Evolutionary conservation across 1,140 invertebrate genomes (phyloP).

Genomic region (Pseudomyrmex flavicornis): DNA sequence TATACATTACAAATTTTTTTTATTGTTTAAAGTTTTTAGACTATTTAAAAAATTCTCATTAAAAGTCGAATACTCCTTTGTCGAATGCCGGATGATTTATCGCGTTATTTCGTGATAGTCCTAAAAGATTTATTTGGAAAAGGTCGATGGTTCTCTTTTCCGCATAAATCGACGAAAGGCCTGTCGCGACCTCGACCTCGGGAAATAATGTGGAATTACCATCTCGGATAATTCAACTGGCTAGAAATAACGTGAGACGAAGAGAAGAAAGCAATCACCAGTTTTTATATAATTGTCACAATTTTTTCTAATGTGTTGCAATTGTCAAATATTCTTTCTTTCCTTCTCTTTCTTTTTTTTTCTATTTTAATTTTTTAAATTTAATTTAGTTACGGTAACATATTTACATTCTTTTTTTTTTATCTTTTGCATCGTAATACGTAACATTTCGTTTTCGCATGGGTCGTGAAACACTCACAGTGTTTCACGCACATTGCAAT

Average conservation of each 20-base stretch:
- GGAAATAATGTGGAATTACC: conserved; percentile 58
- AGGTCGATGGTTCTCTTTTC: conserved; percentile 60
- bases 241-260: conserved; percentile 55
- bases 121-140: conserved; percentile 39
- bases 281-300: conserved; percentile 5
- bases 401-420: neutral
- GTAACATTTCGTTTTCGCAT: conserved; percentile 28
- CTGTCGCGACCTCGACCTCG: conserved; percentile 64
- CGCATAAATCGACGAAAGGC: conserved; percentile 39
- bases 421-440: neutral
- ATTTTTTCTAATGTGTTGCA: conserved; percentile 47
- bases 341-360: neutral
- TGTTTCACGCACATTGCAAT: conserved; percentile 46
- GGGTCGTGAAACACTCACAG: neutral
- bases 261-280: conserved; percentile 8
- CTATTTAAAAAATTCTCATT: neutral
- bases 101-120: conserved; percentile 42
- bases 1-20: neutral
- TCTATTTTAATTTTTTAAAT: too few relatives aligned
- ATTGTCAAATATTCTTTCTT: conserved; percentile 21
- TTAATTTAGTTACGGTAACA: too few relatives aligned
- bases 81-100: conserved; percentile 30
- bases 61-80: conserved; percentile 26
- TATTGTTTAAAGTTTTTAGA: conserved; percentile 5
- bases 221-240: conserved; percentile 43